Percentiles rank a stretch among this genome's conserved stretches.
Evolutionary conservation across 2,797 vertebrate species (phyloP).

Genomic region (Apodemus agrarius): DNA sequence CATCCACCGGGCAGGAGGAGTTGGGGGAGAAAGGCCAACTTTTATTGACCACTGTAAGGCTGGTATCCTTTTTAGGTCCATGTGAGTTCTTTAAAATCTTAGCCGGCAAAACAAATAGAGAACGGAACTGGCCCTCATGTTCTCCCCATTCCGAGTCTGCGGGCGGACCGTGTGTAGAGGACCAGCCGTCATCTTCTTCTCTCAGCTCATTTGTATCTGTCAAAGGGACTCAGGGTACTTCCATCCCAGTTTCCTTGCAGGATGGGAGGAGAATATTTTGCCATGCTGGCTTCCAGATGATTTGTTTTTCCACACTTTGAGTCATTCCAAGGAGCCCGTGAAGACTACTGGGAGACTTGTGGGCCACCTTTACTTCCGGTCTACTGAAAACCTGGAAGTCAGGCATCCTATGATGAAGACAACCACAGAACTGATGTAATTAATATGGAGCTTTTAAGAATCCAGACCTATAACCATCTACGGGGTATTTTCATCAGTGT

Average conservation of each 20-base stretch:
- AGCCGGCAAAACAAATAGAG: not conserved
- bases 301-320: not conserved
- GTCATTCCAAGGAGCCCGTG: not conserved
- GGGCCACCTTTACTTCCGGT: not conserved
- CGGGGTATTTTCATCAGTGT: not conserved
- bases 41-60: not conserved
- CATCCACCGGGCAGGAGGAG: not conserved
- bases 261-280: not conserved
- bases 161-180: not conserved
- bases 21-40: not conserved
- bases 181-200: not conserved
- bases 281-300: not conserved
- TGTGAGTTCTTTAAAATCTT: not conserved
- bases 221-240: not conserved
- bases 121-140: not conserved
- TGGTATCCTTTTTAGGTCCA: not conserved
- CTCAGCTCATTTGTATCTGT: not conserved
- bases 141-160: slow-evolving; percentile 5
- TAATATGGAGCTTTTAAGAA: not conserved
- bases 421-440: not conserved
- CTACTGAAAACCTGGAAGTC: not conserved
- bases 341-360: not conserved
- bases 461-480: not conserved
- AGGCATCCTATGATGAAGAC: not conserved
- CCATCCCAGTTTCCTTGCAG: not conserved